Conservation (phyloP, 1,140 invertebrate genomes). For the Acromyrmex echinatior region DNA sequence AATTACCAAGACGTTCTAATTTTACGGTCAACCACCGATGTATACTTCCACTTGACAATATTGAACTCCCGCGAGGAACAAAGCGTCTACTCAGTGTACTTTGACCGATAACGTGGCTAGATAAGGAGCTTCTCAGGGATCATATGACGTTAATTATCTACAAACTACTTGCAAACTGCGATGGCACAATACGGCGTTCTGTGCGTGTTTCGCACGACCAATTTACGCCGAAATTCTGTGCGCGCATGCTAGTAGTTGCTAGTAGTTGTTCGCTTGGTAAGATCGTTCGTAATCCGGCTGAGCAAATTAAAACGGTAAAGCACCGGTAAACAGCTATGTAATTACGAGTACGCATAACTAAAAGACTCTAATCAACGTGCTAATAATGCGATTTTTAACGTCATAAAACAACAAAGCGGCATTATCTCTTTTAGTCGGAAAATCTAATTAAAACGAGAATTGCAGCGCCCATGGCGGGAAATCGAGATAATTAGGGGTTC, state of each 20-base stretch:
- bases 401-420: constrained; percentile 35
- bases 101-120: constrained; percentile 81
- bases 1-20: constrained; percentile 76
- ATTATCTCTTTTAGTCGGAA: constrained; percentile 34
- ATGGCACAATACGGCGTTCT: constrained; percentile 46
- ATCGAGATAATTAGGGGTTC: constrained; percentile 8
- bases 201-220: constrained; percentile 61
- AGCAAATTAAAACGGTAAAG: constrained; percentile 62
- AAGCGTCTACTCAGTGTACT: constrained; percentile 78
- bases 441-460: constrained; percentile 59
- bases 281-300: constrained; percentile 44
- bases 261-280: constrained; percentile 22
- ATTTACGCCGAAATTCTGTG: constrained; percentile 68
- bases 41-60: constrained; percentile 68
- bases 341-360: constrained; percentile 42
- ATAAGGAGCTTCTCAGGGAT: constrained; percentile 72
- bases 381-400: constrained; percentile 57
- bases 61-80: constrained; percentile 77
- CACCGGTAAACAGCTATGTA: constrained; percentile 53
- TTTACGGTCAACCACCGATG: constrained; percentile 80
- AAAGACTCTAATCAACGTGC: constrained; percentile 57
- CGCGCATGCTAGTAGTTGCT: not conserved
- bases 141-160: constrained; percentile 78
- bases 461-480: constrained; percentile 38
- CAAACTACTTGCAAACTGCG: constrained; percentile 70